Evolutionary conservation across 1,140 invertebrate genomes (phyloP), one percentile per base, ranked within the genome.

Genomic region (Euborellia annulipes): DNA sequence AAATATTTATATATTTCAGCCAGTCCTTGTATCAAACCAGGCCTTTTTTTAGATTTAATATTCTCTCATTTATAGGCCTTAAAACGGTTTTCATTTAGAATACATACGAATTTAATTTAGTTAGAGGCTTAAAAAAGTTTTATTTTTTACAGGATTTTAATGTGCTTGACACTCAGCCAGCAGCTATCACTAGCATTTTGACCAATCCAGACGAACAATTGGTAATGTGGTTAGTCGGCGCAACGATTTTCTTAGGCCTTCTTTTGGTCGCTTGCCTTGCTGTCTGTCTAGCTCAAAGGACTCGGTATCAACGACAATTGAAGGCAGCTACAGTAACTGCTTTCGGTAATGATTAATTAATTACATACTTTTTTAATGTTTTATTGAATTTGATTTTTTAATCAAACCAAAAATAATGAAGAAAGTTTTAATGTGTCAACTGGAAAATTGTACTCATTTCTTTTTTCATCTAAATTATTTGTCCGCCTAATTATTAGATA

Each of bases 241-340:
- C 77, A 3, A 79, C 82, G 18, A 61, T 88, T 13, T 85, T 91
- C 57, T 64, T 92, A 2, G 71, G 76, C 2, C 71, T 85, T 7
- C 60, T 92, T 11, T 65, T 92, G 4, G 67, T 89, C 30, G 66
- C 90, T 1, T 78, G 85, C 18, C 63, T 90, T 3, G 79, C 79
- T 14, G 59, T 88, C 20, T 91, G 85, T 50, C 64, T 88, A 1
- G 80, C 84, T 18, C 89, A 93, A 56, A 67, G 85, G 47, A 76
- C 81, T 2, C 78, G 79, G 43, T 94, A 90, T 60, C 72, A 79
- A 43, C 65, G 89, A 41, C 82, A 88, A 63, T 62, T 96, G n/a
- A 90, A 90, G 65, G 90, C 90, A 14, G 90, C 90, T 3, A 93
- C 89, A 45, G 85, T 87, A 1, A 85, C 85, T 45, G 85, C 89